Conservation (phyloP, 2,797 vertebrate genomes). For the Masticophis lateralis region DNA sequence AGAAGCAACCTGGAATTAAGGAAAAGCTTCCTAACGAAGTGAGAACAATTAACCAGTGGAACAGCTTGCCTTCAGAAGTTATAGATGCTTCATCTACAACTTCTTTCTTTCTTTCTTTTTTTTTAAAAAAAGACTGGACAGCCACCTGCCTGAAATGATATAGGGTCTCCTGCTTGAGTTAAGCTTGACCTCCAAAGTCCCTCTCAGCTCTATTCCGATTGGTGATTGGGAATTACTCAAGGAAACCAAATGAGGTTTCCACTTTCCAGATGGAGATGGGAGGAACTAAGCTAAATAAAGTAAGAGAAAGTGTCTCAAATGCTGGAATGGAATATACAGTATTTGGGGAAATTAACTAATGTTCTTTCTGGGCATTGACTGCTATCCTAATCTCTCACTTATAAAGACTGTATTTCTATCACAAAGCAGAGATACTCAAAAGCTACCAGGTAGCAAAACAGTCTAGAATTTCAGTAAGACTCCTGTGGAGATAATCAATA, state of each 20-base stretch:
- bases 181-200: neutral
- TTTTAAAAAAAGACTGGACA: too few species aligned
- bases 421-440: neutral
- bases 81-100: too few species aligned
- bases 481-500: constrained; percentile 34
- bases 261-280: neutral
- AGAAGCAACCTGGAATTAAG: too few species aligned
- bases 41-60: too few species aligned
- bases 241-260: neutral
- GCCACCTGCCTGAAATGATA: neutral
- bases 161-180: neutral
- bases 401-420: neutral
- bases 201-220: neutral
- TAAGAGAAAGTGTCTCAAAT: neutral
- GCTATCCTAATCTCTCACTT: neutral
- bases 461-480: neutral
- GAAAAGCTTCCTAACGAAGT: too few species aligned
- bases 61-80: too few species aligned
- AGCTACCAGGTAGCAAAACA: constrained; percentile 14
- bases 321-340: neutral
- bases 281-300: neutral
- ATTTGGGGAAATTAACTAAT: neutral
- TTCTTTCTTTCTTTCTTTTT: too few species aligned
- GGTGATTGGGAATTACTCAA: neutral
- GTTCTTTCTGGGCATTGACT: neutral